A percentile compares a stretch with the other conserved stretches of the same genome.
Conservation (phyloP, 2,888 invertebrate genomes). For the Chesias legatella region DNA sequence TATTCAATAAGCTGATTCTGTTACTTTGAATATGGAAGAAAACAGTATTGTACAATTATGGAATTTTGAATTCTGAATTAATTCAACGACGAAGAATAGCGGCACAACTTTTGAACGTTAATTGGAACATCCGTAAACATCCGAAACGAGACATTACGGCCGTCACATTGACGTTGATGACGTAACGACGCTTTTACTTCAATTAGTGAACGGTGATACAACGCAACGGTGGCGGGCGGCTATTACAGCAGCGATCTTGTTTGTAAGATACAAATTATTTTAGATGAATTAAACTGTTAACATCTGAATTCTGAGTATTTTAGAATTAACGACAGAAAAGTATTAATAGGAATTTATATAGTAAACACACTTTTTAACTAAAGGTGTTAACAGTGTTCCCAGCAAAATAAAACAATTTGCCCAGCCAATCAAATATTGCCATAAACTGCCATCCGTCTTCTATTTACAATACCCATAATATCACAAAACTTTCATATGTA, state of each 20-base stretch:
- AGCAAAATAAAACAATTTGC: no score
- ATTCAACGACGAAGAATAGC: background rate
- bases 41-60: no score
- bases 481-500: no score
- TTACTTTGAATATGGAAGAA: no score
- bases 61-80: background rate
- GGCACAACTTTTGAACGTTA: constrained; percentile 7
- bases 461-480: no score
- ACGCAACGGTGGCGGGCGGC: background rate
- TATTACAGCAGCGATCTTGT: constrained; percentile 12
- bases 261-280: constrained; percentile 1
- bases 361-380: background rate
- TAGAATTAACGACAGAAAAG: background rate
- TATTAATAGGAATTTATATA: constrained; percentile 10
- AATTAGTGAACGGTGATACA: constrained; percentile 15
- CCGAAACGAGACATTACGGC: background rate
- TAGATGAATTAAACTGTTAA: no score
- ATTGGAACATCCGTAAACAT: constrained; percentile 10
- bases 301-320: constrained; percentile 5
- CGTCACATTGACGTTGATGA: constrained; percentile 9
- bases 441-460: no score
- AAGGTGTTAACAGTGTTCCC: no score
- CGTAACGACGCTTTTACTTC: constrained; percentile 13
- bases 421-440: no score
- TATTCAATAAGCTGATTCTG: no score